phyloP scores from a whole-genome alignment of 2,797 vertebrate species.

The Eulemur albifrons region DNA sequence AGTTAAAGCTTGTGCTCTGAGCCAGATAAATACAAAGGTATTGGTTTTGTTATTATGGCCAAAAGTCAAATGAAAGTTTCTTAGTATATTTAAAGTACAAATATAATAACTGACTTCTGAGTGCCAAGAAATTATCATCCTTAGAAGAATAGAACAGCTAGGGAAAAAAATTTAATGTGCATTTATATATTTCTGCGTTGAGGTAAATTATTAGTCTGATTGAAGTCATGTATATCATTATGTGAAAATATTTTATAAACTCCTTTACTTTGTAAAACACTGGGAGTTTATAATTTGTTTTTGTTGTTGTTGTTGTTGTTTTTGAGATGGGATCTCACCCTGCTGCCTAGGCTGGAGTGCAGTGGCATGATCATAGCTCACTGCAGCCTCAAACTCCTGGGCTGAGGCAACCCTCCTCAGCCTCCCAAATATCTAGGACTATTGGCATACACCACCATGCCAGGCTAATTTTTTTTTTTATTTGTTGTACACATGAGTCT shows the following conservation, averaged over 20 bases:
- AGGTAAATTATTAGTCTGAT: not conserved
- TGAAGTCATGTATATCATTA: constrained; percentile 10
- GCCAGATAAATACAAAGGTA: constrained; percentile 92
- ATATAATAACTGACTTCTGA: not conserved
- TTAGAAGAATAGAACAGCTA: constrained; percentile 20
- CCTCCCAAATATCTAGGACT: not conserved
- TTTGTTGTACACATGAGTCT: not conserved
- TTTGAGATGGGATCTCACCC: not conserved
- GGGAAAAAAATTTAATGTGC: not conserved
- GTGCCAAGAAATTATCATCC: constrained; percentile 8
- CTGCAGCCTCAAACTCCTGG: no score
- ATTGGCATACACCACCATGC: not conserved
- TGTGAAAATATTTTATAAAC: constrained; percentile 40
- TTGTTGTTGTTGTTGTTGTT: not conserved
- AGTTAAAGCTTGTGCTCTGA: constrained; percentile 95
- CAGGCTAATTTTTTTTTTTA: not conserved
- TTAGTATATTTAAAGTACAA: constrained; percentile 15
- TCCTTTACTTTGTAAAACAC: not conserved
- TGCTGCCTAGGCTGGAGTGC: not conserved
- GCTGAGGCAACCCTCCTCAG: not conserved
- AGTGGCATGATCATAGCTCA: not conserved
- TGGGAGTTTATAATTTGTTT: not conserved
- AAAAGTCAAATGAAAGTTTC: constrained; percentile 39
- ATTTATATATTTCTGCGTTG: constrained; percentile 11
- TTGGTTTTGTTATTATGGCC: constrained; percentile 5